Conservation (phyloP, 2,888 invertebrate species). For the Melieria picta region DNA sequence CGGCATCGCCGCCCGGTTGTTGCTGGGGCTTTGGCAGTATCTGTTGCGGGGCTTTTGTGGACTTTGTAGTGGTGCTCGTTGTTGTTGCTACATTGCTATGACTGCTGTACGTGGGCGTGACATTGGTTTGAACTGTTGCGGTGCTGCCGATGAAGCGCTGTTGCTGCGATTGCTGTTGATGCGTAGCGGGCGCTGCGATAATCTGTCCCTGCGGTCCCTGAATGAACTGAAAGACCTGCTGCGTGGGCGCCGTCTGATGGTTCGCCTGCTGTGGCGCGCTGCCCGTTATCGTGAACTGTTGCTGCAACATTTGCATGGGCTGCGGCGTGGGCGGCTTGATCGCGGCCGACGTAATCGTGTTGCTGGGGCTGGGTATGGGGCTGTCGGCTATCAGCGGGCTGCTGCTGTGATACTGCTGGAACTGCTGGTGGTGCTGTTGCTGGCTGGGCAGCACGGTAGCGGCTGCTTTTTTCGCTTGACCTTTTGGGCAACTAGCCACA, state of each 20-base stretch:
- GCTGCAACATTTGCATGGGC: slow-evolving; percentile 63
- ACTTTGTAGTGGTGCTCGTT: slow-evolving; percentile 48
- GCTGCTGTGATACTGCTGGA: slow-evolving; percentile 60
- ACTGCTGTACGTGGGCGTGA: slow-evolving; percentile 40
- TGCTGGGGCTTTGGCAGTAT: slow-evolving; percentile 72
- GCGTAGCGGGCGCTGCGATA: slow-evolving; percentile 53
- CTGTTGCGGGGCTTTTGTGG: slow-evolving; percentile 69
- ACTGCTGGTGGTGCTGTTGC: slow-evolving; percentile 52
- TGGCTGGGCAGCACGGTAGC: slow-evolving; percentile 45
- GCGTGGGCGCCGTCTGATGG: slow-evolving; percentile 50
- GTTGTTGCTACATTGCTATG: slow-evolving; percentile 47
- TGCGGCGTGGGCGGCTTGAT: slow-evolving; percentile 65
- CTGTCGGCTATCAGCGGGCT: slow-evolving; percentile 66
- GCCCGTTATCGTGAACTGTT: slow-evolving; percentile 57
- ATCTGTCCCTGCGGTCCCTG: slow-evolving; percentile 61
- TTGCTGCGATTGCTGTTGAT: slow-evolving; percentile 50
- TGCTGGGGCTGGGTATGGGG: slow-evolving; percentile 66
- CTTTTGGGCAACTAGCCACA: slow-evolving; percentile 66
- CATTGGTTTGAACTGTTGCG: slow-evolving; percentile 36
- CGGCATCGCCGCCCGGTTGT: slow-evolving; percentile 43
- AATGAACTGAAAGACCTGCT: slow-evolving; percentile 60
- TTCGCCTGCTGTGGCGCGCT: slow-evolving; percentile 43
- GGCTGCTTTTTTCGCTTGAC: slow-evolving; percentile 65
- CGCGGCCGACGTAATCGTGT: slow-evolving; percentile 56
- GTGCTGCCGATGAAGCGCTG: slow-evolving; percentile 47